Evolutionary conservation across 2,797 vertebrate species (phyloP).

Genomic region (Catostomus latipinnis): DNA sequence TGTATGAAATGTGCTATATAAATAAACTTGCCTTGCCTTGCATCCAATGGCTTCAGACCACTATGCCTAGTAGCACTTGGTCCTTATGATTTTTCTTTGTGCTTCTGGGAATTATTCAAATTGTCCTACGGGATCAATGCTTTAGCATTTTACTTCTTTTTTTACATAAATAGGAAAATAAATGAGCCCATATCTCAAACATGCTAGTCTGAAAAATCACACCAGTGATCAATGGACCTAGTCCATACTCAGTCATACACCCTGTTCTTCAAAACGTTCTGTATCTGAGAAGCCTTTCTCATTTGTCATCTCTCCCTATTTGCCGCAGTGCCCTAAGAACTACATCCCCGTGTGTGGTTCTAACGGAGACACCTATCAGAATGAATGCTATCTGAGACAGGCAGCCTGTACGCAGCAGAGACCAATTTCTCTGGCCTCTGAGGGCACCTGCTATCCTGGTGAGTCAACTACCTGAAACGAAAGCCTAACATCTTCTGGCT

Average conservation of each 20-base stretch:
- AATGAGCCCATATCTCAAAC: neutral
- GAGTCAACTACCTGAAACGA: constrained; percentile 65
- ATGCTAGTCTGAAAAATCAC: neutral
- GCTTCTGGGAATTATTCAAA: neutral
- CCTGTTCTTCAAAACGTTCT: neutral
- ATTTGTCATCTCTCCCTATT: neutral
- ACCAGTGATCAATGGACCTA: neutral
- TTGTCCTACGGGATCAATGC: neutral
- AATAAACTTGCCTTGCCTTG: neutral
- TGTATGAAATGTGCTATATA: too few relatives aligned
- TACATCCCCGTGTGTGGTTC: constrained; percentile 94
- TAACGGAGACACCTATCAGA: constrained; percentile 97
- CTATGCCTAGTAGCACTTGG: neutral
- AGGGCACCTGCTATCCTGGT: constrained; percentile 92
- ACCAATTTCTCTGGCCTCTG: constrained; percentile 82
- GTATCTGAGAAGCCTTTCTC: neutral
- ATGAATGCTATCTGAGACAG: constrained; percentile 93
- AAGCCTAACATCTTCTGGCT: neutral
- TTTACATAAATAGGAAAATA: neutral
- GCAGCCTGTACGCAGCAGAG: constrained; percentile 95
- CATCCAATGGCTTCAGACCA: neutral
- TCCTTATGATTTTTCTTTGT: neutral
- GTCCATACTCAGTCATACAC: neutral
- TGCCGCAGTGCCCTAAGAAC: constrained; percentile 89
- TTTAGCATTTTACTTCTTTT: neutral